Conservation (phyloP, 2,888 invertebrate genomes). For the Gryllus longicercus region DNA sequence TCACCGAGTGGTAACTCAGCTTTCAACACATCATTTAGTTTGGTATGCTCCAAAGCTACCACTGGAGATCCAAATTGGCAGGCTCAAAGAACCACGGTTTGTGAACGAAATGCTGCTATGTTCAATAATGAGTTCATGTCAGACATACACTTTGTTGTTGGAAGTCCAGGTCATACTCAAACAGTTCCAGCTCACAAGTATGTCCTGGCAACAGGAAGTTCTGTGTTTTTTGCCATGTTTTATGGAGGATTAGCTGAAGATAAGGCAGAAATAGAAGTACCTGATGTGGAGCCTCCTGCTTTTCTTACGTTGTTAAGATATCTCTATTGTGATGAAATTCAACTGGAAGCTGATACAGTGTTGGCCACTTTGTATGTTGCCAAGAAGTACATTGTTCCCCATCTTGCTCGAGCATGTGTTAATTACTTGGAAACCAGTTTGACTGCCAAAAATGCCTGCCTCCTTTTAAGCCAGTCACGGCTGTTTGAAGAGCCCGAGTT, state of each 20-base stretch:
- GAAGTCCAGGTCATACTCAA: constrained; percentile 71
- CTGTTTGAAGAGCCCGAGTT: constrained; percentile 95
- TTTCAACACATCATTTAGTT: constrained; percentile 49
- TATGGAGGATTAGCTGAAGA: constrained; percentile 91
- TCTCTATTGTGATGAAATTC: constrained; percentile 95
- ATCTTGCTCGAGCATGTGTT: constrained; percentile 90
- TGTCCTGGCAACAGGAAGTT: constrained; percentile 91
- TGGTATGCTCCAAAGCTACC: constrained; percentile 38
- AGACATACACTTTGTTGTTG: constrained; percentile 85
- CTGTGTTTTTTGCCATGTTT: constrained; percentile 98
- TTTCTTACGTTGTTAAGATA: constrained; percentile 93
- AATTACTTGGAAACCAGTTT: constrained; percentile 92
- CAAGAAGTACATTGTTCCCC: constrained; percentile 95
- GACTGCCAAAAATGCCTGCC: constrained; percentile 93
- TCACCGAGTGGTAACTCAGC: constrained; percentile 61
- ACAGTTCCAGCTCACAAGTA: constrained; percentile 94
- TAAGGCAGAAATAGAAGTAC: constrained; percentile 88
- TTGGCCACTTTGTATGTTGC: constrained; percentile 91
- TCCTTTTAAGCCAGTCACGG: constrained; percentile 89
- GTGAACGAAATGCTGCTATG: constrained; percentile 95
- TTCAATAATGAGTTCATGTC: too few species aligned
- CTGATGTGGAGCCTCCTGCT: constrained; percentile 96
- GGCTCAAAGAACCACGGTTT: constrained; percentile 78
- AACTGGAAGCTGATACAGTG: constrained; percentile 91
- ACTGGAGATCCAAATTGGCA: constrained; percentile 91